Base-by-base conservation (phyloP, 1,140 invertebrate species). In the Lethrus apterus region DNA sequence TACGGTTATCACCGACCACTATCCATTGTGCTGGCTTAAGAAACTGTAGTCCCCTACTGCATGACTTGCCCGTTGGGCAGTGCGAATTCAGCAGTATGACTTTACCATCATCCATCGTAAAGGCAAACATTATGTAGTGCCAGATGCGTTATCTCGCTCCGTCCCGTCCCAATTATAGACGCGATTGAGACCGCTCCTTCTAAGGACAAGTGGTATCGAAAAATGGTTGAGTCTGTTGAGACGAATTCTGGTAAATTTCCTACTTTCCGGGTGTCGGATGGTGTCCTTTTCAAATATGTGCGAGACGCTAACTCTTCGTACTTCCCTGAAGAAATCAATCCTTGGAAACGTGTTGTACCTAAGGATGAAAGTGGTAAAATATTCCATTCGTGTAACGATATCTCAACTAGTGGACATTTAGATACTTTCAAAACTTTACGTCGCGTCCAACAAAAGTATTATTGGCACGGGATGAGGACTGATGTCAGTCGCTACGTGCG, bases 81-180 rank as follows among this genome's bases (percentile, higher is more conserved):
- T 55, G 4, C 9, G 43, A 19, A 44, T 77, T 1, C 70, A 74
- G 56, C 46, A 49, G 47, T 46, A 36, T 32, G 49, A 56, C 31
- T 54, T 50, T 21, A 36, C 38, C 10, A 40, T 56, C 9, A 40
- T 51, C 3, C 65, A 74, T 51, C 54, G 67, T 30, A 60, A 58
- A 17, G 69, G 68, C 3, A 58, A 50, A 11, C 29, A 56, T 4
- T 57, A 69, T 30, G 30, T 52, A 1, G 63, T 66, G 13, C 36
- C 51, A 10, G 54, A 55, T 41, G 11, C 35, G 5, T 42, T 55
- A n/a, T 47, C 51, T 17, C 23, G 45, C 14, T 11, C 46, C 11
- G 38, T 55, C 21, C 51, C 35, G 17, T 15, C 11, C 11, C 11
- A 5, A 4, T 23, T 30, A 36, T n/a, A n/a, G n/a, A n/a, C n/a